phyloP scores from a whole-genome alignment of 2,113 vertebrate genomes.

The Pseudorhombus dupliciocellatus region DNA sequence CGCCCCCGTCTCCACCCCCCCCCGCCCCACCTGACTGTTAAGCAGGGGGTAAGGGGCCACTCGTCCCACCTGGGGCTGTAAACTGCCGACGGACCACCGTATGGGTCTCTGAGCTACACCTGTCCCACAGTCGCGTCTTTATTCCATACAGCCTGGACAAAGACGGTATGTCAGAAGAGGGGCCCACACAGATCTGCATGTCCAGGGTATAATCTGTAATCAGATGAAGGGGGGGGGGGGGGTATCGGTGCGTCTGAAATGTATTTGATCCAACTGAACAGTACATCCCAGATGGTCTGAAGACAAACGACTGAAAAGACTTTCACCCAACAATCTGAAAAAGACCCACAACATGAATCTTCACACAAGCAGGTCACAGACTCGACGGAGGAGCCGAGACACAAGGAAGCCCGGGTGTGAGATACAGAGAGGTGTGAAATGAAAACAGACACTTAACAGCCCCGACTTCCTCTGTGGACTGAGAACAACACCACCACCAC shows the following conservation, averaged over 20 bases:
- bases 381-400: slow-evolving; percentile 39
- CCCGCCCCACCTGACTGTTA: neutral
- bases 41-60: neutral
- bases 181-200: neutral
- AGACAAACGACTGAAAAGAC: neutral
- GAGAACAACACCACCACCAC: slow-evolving; percentile 19
- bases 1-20: neutral
- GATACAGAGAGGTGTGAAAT: slow-evolving; percentile 71
- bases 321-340: neutral
- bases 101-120: slow-evolving; percentile 18
- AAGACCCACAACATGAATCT: neutral
- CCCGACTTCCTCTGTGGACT: slow-evolving; percentile 69
- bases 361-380: slow-evolving; percentile 10
- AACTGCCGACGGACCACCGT: slow-evolving; percentile 5
- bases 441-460: slow-evolving; percentile 75
- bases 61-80: slow-evolving; percentile 4
- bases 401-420: slow-evolving; percentile 75
- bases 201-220: neutral
- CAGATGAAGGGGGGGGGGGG: neutral
- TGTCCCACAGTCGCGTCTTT: slow-evolving; percentile 14
- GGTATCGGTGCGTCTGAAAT: neutral
- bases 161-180: neutral
- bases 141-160: slow-evolving; percentile 8
- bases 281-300: neutral
- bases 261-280: neutral